These are phyloP conservation scores for Taeniopygia guttata DNA, from an alignment of 2,797 vertebrate species.

Conservation along the genomic window DNA sequence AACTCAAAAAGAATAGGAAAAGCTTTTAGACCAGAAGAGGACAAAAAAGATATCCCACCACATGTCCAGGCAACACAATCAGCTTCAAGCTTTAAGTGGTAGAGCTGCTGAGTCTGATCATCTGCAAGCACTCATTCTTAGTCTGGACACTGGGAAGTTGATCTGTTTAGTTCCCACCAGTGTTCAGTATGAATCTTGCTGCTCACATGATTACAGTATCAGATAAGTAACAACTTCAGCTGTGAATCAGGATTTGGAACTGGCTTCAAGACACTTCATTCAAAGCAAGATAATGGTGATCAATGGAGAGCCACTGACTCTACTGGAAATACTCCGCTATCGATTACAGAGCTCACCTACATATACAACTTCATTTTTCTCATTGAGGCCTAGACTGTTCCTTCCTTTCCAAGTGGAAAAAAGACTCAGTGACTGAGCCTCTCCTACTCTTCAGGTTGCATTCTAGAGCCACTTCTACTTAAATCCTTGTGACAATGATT, in stretches of 20 bases:
- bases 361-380: background rate
- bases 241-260: fast-evolving
- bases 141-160: background rate
- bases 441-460: background rate
- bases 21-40: background rate
- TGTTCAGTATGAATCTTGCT: background rate
- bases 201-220: background rate
- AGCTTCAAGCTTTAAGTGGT: background rate
- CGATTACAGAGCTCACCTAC: background rate
- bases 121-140: background rate
- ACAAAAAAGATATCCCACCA: background rate
- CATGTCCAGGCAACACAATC: background rate
- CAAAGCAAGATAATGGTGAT: background rate
- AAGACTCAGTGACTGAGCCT: background rate
- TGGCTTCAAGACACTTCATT: background rate
- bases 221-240: background rate
- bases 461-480: background rate
- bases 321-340: background rate
- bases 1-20: background rate
- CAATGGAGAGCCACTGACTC: background rate
- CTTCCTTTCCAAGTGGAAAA: background rate
- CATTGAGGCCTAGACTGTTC: background rate
- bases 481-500: background rate
- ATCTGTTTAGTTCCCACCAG: background rate
- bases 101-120: background rate